Percentiles rank a stretch among this genome's conserved stretches.
These are phyloP conservation scores for Gavia stellata DNA, from an alignment of 2,113 vertebrate genomes.

Conservation along the genomic window DNA sequence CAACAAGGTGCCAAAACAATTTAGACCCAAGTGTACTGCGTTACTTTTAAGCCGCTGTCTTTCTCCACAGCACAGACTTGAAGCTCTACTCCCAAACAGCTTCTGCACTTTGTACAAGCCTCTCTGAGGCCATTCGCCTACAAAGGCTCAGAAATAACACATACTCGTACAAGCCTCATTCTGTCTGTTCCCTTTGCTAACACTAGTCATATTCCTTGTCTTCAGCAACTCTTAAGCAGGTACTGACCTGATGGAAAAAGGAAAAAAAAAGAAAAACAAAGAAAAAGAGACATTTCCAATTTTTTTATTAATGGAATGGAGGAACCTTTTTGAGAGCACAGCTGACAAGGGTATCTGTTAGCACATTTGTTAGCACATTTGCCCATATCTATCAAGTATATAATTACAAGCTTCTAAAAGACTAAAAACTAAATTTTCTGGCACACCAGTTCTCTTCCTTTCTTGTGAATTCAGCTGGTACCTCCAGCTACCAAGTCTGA, in stretches of 20 bases:
- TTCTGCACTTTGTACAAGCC: background rate
- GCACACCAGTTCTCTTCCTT: background rate
- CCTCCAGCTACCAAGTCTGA: background rate
- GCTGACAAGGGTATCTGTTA: background rate
- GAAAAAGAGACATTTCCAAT: background rate
- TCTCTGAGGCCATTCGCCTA: background rate
- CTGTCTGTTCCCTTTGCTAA: background rate
- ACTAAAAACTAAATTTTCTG: background rate
- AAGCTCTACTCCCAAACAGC: background rate
- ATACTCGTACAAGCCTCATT: background rate
- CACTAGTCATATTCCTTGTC: background rate
- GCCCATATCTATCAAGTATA: background rate
- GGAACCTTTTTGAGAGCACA: background rate
- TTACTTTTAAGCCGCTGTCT: background rate
- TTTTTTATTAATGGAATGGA: background rate
- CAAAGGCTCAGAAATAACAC: background rate
- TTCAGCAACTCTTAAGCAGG: background rate
- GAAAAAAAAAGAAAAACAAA: background rate
- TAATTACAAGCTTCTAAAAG: background rate
- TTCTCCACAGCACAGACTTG: background rate
- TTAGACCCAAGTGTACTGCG: background rate
- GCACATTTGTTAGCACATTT: background rate
- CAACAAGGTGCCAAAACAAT: background rate
- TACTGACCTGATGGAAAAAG: background rate
- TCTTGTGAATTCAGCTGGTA: background rate